Evolutionary conservation across 2,888 invertebrate genomes (phyloP).

Genomic region (Callyntrura sp.): DNA sequence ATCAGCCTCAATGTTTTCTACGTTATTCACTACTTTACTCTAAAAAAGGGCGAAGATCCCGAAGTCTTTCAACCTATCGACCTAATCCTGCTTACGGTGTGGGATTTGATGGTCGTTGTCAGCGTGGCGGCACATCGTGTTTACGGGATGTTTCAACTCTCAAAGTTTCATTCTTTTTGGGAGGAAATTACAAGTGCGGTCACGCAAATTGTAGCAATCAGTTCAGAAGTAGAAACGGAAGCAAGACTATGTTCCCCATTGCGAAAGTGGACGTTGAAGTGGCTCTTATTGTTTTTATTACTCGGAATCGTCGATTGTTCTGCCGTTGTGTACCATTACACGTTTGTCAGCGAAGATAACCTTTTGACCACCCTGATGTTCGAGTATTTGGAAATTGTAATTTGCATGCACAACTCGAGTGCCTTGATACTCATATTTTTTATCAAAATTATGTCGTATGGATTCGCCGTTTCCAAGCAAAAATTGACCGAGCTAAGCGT

Average conservation of each 20-base stretch:
- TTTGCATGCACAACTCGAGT: constrained; percentile 48
- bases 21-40: constrained; percentile 26
- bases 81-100: constrained; percentile 37
- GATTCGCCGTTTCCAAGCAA: constrained; percentile 11
- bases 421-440: constrained; percentile 54
- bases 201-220: neutral
- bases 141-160: constrained; percentile 12
- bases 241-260: neutral
- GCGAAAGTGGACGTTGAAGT: constrained; percentile 19
- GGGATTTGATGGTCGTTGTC: constrained; percentile 54
- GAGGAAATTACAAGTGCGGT: constrained; percentile 25
- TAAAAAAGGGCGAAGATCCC: constrained; percentile 28
- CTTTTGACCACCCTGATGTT: neutral
- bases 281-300: neutral
- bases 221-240: neutral
- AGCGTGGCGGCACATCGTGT: constrained; percentile 5
- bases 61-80: constrained; percentile 39
- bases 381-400: constrained; percentile 25
- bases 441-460: constrained; percentile 34
- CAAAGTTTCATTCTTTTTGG: constrained; percentile 20
- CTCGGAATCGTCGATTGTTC: constrained; percentile 16
- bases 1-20: constrained; percentile 49
- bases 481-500: neutral
- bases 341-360: neutral
- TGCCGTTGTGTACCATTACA: constrained; percentile 26